These are phyloP conservation scores for Oncorhynchus clarkii DNA, from an alignment of 2,113 vertebrate genomes.

Conservation along the genomic window DNA sequence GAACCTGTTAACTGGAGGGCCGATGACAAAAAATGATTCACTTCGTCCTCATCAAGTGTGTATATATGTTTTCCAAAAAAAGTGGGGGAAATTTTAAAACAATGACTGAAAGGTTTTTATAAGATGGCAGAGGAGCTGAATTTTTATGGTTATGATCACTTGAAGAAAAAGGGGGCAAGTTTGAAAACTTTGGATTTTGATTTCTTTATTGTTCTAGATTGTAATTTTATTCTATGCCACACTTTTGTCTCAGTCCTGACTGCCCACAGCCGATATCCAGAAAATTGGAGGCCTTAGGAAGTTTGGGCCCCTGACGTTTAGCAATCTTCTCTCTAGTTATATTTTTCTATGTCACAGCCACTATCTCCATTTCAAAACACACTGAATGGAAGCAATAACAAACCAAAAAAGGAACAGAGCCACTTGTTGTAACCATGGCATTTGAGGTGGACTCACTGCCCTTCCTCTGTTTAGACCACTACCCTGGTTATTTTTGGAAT, in stretches of 20 bases:
- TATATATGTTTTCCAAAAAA: constrained; percentile 59
- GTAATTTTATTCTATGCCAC: constrained; percentile 30
- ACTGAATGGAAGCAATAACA: constrained; percentile 82
- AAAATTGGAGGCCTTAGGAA: background rate
- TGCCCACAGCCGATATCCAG: background rate
- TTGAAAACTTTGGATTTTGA: constrained; percentile 23
- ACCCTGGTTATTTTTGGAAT: constrained; percentile 63
- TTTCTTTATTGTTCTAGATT: constrained; percentile 39
- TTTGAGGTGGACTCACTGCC: constrained; percentile 44
- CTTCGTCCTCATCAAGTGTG: constrained; percentile 60
- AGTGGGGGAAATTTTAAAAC: constrained; percentile 34
- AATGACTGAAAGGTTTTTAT: constrained; percentile 63
- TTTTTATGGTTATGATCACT: constrained; percentile 34
- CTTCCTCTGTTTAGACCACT: constrained; percentile 55
- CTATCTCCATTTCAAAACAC: constrained; percentile 46
- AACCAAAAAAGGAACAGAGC: constrained; percentile 75
- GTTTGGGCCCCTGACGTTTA: background rate
- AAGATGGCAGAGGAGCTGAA: constrained; percentile 42
- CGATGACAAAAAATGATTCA: constrained; percentile 69
- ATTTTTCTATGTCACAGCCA: constrained; percentile 50
- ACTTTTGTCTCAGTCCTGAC: background rate
- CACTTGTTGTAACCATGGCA: constrained; percentile 64
- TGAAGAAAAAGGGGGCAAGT: constrained; percentile 41
- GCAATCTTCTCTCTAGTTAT: constrained; percentile 15
- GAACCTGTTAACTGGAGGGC: constrained; percentile 18